Evolutionary conservation across 2,888 invertebrate species (phyloP).

Genomic region (Molanna angustata): DNA sequence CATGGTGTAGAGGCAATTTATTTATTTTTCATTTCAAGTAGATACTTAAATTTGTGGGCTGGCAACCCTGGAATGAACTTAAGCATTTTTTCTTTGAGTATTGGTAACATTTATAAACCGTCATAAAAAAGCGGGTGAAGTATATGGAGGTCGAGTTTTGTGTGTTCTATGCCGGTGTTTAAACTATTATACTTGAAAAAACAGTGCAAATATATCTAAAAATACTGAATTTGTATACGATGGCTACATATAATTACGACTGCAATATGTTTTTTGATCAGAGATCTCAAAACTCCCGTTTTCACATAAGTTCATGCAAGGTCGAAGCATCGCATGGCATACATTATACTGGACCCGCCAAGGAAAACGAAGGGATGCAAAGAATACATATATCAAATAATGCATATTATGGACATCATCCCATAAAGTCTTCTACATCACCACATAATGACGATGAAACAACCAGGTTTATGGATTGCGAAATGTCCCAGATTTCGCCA

Average conservation of each 20-base stretch:
- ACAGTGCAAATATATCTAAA: no score
- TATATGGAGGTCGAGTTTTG: no score
- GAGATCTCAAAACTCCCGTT: slow-evolving; percentile 5
- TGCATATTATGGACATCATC: slow-evolving; percentile 54
- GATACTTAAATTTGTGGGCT: no score
- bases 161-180: no score
- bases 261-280: slow-evolving; percentile 17
- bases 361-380: not conserved
- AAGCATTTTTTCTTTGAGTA: no score
- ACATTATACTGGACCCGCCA: slow-evolving; percentile 1
- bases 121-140: no score
- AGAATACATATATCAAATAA: slow-evolving; percentile 45
- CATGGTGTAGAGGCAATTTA: no score
- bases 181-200: no score
- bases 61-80: no score
- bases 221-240: no score
- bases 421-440: slow-evolving; percentile 35
- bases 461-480: slow-evolving; percentile 40
- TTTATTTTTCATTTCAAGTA: no score
- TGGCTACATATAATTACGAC: slow-evolving; percentile 21
- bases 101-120: no score
- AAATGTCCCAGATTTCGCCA: slow-evolving; percentile 44
- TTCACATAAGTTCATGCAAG: slow-evolving; percentile 21
- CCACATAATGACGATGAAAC: slow-evolving; percentile 37
- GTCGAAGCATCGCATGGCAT: slow-evolving; percentile 14